Conservation (phyloP, 2,113 vertebrate genomes). For the Mesocricetus auratus region DNA sequence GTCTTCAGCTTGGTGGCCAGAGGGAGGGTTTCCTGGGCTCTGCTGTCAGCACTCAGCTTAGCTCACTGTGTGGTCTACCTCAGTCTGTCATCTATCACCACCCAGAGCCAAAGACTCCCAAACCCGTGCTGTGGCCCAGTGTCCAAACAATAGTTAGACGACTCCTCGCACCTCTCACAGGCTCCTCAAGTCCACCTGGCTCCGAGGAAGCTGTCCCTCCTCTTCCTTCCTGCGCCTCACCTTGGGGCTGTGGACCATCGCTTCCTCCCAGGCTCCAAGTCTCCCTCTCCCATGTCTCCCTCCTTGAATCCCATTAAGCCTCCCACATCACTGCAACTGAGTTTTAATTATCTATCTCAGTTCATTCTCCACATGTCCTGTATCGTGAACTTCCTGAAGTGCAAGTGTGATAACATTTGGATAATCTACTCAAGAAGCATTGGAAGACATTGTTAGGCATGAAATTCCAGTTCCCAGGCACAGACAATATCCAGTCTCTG, state of each 20-base stretch:
- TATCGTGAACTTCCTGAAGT: slow-evolving; percentile 16
- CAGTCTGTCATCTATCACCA: neutral
- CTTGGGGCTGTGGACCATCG: neutral
- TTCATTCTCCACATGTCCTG: neutral
- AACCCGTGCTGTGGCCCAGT: neutral
- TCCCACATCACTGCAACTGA: neutral
- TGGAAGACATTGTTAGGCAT: neutral
- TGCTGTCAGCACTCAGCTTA: neutral
- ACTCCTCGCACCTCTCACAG: neutral
- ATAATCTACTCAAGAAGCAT: neutral
- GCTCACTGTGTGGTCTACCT: neutral
- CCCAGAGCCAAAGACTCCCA: neutral
- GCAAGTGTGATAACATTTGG: neutral
- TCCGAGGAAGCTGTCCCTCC: neutral
- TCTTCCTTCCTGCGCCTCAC: neutral
- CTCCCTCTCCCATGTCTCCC: neutral
- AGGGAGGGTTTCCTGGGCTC: neutral
- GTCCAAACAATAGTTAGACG: neutral
- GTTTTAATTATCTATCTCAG: neutral
- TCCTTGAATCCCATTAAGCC: neutral
- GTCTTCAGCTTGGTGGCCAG: neutral
- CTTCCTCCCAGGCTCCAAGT: neutral
- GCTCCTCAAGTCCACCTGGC: neutral
- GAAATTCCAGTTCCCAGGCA: neutral
- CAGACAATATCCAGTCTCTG: neutral